Conservation (phyloP, 2,113 vertebrate species). For the Leucoraja erinaceus region DNA sequence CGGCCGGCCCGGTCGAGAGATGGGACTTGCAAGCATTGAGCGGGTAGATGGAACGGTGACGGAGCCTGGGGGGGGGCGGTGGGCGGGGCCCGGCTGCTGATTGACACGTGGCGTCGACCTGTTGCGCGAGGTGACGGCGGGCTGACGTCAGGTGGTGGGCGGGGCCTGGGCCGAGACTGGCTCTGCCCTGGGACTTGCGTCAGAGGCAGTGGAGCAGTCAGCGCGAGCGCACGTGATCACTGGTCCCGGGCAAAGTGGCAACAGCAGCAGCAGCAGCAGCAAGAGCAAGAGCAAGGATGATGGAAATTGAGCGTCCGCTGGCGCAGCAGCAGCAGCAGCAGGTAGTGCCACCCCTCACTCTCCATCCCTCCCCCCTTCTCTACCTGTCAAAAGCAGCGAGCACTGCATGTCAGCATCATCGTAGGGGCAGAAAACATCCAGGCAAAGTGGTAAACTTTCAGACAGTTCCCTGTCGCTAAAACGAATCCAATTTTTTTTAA, state of each 20-base stretch:
- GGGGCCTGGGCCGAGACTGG: not conserved
- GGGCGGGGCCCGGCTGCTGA: not conserved
- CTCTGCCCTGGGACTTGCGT: not conserved
- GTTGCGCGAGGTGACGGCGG: not conserved
- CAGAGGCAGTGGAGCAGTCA: not conserved
- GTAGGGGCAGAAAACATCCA: not conserved
- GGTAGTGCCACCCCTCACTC: not conserved
- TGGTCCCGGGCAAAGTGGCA: not conserved
- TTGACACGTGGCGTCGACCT: not conserved
- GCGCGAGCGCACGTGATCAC: not conserved
- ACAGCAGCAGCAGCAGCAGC: not conserved
- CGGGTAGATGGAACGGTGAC: not conserved
- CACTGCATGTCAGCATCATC: not conserved
- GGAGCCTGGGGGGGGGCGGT: no score
- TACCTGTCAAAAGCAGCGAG: no score
- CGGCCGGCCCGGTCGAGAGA: not conserved
- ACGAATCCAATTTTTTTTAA: no score
- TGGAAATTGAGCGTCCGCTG: not conserved
- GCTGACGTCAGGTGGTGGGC: not conserved
- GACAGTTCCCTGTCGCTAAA: not conserved
- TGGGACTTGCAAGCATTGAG: not conserved
- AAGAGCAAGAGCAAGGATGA: not conserved
- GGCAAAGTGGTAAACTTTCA: not conserved
- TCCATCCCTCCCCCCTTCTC: no score
- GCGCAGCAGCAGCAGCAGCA: constrained; percentile 13